Percentiles rank a stretch among this genome's conserved stretches.
phyloP scores from a whole-genome alignment of 2,113 vertebrate genomes.

The Potamarius usumacintae region DNA sequence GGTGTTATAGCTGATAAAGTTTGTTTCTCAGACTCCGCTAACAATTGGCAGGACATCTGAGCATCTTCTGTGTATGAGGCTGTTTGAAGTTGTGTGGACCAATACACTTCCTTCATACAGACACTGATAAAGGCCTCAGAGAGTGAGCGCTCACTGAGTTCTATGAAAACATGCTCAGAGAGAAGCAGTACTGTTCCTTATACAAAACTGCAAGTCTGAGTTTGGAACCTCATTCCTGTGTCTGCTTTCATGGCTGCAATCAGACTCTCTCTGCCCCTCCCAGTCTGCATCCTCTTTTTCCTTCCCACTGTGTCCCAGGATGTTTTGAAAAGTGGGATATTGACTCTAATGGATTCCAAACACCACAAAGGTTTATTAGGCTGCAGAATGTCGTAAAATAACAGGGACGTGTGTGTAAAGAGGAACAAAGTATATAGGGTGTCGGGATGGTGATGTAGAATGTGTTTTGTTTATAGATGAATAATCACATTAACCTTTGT shows the following conservation, averaged over 20 bases:
- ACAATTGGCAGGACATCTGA: constrained; percentile 68
- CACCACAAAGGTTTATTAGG: constrained; percentile 79
- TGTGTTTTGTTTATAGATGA: constrained; percentile 55
- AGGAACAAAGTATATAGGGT: constrained; percentile 2
- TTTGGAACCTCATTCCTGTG: constrained; percentile 23
- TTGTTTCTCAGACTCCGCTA: constrained; percentile 66
- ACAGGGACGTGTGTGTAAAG: constrained; percentile 27
- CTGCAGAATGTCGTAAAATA: constrained; percentile 70
- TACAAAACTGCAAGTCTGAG: background rate
- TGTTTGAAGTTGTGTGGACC: constrained; percentile 48
- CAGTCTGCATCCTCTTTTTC: constrained; percentile 49
- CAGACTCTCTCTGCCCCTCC: constrained; percentile 52
- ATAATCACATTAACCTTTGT: constrained; percentile 44
- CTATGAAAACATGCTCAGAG: constrained; percentile 10
- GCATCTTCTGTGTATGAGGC: constrained; percentile 62
- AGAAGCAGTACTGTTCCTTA: background rate
- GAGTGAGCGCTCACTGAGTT: constrained; percentile 1
- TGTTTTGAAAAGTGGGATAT: constrained; percentile 79
- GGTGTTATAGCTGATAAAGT: constrained; percentile 61
- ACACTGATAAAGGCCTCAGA: constrained; percentile 23
- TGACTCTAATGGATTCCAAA: constrained; percentile 79
- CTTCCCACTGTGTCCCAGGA: constrained; percentile 66
- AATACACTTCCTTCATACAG: constrained; percentile 18
- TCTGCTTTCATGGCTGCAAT: constrained; percentile 57
- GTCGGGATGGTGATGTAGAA: constrained; percentile 4